These are phyloP conservation scores for Calameuta filiformis DNA, from an alignment of 2,888 invertebrate genomes.

Conservation along the genomic window DNA sequence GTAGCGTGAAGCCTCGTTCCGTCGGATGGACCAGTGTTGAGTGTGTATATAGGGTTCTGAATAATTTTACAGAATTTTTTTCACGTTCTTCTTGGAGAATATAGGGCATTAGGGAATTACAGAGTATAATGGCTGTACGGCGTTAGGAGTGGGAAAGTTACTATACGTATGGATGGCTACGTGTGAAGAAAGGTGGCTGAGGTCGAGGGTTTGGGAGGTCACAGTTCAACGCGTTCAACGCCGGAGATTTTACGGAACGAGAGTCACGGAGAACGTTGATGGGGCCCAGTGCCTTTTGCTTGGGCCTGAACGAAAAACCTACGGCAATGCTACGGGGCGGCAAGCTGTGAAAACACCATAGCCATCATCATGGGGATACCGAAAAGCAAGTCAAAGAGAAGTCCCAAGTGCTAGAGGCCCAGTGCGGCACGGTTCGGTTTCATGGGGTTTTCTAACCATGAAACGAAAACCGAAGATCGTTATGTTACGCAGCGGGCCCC, in stretches of 20 bases:
- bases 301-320: slow-evolving; percentile 27
- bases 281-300: slow-evolving; percentile 26
- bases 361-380: slow-evolving; percentile 3
- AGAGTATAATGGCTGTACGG: not conserved
- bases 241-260: slow-evolving; percentile 42
- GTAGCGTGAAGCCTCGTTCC: not conserved
- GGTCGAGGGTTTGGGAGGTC: slow-evolving; percentile 30
- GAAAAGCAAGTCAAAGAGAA: slow-evolving; percentile 4
- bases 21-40: not conserved
- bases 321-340: slow-evolving; percentile 34
- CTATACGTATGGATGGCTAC: not conserved
- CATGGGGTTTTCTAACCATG: slow-evolving; percentile 57
- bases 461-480: slow-evolving; percentile 64
- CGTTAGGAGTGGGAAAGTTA: not conserved
- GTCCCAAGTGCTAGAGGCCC: slow-evolving; percentile 33
- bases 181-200: not conserved
- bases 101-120: not conserved
- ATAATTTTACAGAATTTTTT: not conserved
- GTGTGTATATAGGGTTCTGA: not conserved
- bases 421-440: slow-evolving; percentile 43
- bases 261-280: slow-evolving; percentile 20
- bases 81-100: not conserved
- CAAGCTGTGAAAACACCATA: slow-evolving; percentile 58
- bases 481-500: slow-evolving; percentile 62
- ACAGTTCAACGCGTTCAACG: slow-evolving; percentile 53